phyloP scores from a whole-genome alignment of 2,113 vertebrate genomes.

The Cebus imitator region DNA sequence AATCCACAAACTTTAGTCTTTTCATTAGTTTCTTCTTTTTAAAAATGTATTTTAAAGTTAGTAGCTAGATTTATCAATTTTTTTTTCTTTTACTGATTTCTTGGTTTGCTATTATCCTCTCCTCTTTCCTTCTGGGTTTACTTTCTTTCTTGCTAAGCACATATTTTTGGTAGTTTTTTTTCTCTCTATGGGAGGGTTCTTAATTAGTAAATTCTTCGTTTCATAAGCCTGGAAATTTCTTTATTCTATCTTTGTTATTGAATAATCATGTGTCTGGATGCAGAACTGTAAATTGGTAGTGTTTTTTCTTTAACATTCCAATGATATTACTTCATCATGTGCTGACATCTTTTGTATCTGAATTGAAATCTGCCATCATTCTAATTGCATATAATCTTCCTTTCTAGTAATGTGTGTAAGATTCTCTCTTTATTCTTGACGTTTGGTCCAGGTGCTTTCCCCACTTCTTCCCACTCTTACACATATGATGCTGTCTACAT shows the following conservation, averaged over 20 bases:
- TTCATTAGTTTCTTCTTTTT: background rate
- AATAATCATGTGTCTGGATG: background rate
- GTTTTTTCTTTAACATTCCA: rapidly evolving
- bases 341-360: background rate
- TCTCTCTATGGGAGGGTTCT: background rate
- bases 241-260: background rate
- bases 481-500: no score
- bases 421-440: background rate
- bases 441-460: no score
- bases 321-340: rapidly evolving
- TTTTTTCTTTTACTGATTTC: background rate
- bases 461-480: background rate
- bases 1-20: background rate
- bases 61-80: background rate
- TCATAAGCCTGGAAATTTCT: background rate
- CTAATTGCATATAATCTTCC: background rate
- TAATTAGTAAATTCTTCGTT: background rate
- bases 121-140: background rate
- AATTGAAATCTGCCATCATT: background rate
- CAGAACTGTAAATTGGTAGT: background rate
- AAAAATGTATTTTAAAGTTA: background rate
- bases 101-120: background rate
- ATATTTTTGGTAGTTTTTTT: background rate
- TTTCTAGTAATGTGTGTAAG: background rate
- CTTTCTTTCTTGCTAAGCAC: background rate